Conservation (phyloP, 2,888 invertebrate species). For the Phengaris arion region DNA sequence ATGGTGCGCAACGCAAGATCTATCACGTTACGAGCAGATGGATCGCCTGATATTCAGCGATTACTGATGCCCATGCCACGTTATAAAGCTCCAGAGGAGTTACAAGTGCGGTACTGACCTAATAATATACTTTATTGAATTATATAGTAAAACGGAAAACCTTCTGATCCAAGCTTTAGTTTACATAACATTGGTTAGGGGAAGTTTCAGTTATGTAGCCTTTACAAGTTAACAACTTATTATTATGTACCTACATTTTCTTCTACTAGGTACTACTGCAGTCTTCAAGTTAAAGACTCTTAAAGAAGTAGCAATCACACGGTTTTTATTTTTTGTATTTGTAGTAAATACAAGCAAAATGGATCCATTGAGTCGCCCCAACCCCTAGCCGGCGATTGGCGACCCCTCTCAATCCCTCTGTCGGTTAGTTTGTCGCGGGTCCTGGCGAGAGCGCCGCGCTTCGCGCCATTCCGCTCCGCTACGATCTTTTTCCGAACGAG, state of each 20-base stretch:
- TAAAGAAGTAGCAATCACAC: not conserved
- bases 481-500: constrained; percentile 65
- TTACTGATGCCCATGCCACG: no score
- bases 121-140: no score
- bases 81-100: no score
- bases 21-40: no score
- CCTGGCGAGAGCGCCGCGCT: constrained; percentile 47
- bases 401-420: constrained; percentile 42
- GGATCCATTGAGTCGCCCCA: constrained; percentile 46
- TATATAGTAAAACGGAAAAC: no score
- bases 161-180: no score
- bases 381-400: constrained; percentile 51
- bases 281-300: not conserved
- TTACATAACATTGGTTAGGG: not conserved
- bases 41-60: no score
- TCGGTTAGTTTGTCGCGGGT: constrained; percentile 56
- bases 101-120: no score
- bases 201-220: not conserved
- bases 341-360: constrained; percentile 39
- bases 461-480: constrained; percentile 42
- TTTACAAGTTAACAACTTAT: not conserved
- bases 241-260: no score
- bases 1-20: no score
- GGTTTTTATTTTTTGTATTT: not conserved
- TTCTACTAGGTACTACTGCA: no score